Percentiles rank a stretch among this genome's conserved stretches.
Conservation (phyloP, 2,888 invertebrate genomes). For the Fragum sueziense region DNA sequence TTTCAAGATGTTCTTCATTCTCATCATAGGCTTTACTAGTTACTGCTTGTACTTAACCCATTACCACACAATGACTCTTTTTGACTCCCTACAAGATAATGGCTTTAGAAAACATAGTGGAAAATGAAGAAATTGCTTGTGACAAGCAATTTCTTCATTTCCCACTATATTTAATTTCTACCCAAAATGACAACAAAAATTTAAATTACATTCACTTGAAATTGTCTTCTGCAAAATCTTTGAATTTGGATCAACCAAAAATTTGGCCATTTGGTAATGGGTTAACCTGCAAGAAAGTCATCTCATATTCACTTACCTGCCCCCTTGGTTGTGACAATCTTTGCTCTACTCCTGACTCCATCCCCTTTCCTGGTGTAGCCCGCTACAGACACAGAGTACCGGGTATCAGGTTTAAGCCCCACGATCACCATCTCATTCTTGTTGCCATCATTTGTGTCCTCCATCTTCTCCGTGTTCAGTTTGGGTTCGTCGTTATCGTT, state of each 20-base stretch:
- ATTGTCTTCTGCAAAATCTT: background rate
- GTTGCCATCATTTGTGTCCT: constrained; percentile 91
- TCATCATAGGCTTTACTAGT: too few species aligned
- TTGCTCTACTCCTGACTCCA: constrained; percentile 94
- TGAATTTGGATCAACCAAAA: background rate
- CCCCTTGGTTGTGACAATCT: constrained; percentile 89
- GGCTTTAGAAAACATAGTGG: too few species aligned
- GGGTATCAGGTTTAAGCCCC: constrained; percentile 96
- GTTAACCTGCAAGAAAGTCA: background rate
- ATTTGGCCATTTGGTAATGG: background rate
- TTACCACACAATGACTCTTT: too few species aligned
- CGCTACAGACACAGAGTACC: constrained; percentile 93
- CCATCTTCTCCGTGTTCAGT: constrained; percentile 83
- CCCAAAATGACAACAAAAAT: background rate
- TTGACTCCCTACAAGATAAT: too few species aligned
- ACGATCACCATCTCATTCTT: constrained; percentile 91
- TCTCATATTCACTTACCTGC: constrained; percentile 69
- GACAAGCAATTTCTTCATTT: background rate
- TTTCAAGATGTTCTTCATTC: too few species aligned
- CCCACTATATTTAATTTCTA: background rate
- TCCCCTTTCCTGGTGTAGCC: constrained; percentile 98
- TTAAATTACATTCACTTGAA: background rate
- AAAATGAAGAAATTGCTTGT: too few species aligned
- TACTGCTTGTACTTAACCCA: too few species aligned
- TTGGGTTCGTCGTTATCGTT: constrained; percentile 69